Base-by-base conservation (phyloP, 1,140 invertebrate genomes). In the Heliconius nattereri region DNA sequence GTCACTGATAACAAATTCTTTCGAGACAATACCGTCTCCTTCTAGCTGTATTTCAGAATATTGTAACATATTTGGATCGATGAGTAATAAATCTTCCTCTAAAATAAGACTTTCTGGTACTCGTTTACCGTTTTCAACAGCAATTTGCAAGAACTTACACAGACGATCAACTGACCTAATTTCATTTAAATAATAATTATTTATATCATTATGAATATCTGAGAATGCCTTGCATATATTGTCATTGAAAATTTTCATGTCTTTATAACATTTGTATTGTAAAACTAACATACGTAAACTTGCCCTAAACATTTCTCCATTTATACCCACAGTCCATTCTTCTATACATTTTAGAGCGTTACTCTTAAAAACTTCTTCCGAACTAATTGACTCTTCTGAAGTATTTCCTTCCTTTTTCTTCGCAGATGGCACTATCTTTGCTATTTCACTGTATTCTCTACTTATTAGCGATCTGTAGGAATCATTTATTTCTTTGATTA, bases 241-340 rank as follows among this genome's bases (percentile, higher is more conserved):
- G 26, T 90, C 85, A 57, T 95, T 87, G 52, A 95, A 89, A 66
- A 95, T 86, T 75, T 90, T 89, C 78, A 96, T 88, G 71, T 96
- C 94, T 26, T 82, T 81, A 72, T 87, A 86, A 83, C 87, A 85
- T 90, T 94, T 84, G 81, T 92, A 74, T 81, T 88, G 86, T 88
- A 91, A 72, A 92, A 88, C 83, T 13, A 94, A 81, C 13, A 96
- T 83, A 52, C 95, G 92, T 66, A 94, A 83, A 29, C 85, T 85
- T 5, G 93, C 87, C 81, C 96, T 89, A 74, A 90, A 91, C 76
- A 94, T 92, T 89, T 96, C 96, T 26, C 94, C 95, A 75, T 94
- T 90, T 13, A 95, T 80, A 13, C 92, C 95, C 84, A 93, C 92
- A 8, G 85, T 87, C 95, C 95, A 96, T 90, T 96, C 96, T 37